A percentile compares a stretch with the other conserved stretches of the same genome.
These are phyloP conservation scores for Plebejus anna DNA, from an alignment of 2,888 invertebrate genomes.

Conservation along the genomic window DNA sequence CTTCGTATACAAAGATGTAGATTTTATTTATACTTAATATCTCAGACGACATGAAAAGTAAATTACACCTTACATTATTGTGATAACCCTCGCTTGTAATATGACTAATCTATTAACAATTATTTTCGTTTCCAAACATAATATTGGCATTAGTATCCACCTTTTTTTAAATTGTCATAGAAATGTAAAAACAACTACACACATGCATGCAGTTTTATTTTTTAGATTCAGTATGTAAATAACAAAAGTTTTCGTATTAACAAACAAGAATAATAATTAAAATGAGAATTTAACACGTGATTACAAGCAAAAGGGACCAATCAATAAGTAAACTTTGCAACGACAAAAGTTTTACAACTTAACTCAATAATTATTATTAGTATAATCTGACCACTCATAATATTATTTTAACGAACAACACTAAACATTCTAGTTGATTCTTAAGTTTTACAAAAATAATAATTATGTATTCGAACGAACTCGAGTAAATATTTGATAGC, in stretches of 20 bases:
- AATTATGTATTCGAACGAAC: conserved; percentile 43
- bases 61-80: conserved; percentile 55
- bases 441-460: conserved; percentile 55
- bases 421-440: conserved; percentile 65
- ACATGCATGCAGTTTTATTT: conserved; percentile 33
- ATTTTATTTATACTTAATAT: conserved; percentile 51
- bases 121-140: conserved; percentile 32
- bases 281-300: conserved; percentile 56
- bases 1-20: conserved; percentile 67
- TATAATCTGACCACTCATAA: conserved; percentile 50
- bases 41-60: conserved; percentile 45
- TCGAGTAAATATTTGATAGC: conserved; percentile 51
- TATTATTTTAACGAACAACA: conserved; percentile 47
- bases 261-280: conserved; percentile 50
- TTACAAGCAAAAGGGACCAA: conserved; percentile 80
- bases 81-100: conserved; percentile 80
- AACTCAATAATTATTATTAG: conserved; percentile 42
- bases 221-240: conserved; percentile 59
- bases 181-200: conserved; percentile 25
- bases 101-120: conserved; percentile 73
- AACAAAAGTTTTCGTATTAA: conserved; percentile 60
- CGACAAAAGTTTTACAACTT: conserved; percentile 51
- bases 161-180: conserved; percentile 14
- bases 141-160: conserved; percentile 22
- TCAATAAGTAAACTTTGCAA: conserved; percentile 61